phyloP scores from a whole-genome alignment of 2,113 vertebrate species.

The Engraulis encrasicolus region DNA sequence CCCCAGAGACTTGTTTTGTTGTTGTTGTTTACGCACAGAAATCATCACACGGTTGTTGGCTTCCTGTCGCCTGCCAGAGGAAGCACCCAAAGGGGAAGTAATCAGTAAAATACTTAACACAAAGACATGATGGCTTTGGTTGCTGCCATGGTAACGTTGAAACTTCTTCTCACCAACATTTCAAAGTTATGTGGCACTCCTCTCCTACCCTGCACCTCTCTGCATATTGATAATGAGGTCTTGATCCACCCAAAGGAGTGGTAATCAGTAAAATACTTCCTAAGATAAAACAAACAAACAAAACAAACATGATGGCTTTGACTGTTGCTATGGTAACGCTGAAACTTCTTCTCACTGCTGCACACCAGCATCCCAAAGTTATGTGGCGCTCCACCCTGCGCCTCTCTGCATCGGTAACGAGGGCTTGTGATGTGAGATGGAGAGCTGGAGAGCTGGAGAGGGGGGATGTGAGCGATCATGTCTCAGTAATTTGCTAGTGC shows the following conservation, averaged over 20 bases:
- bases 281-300: no score
- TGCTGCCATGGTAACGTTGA: constrained; percentile 64
- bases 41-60: constrained; percentile 64
- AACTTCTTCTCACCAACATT: constrained; percentile 26
- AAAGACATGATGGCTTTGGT: constrained; percentile 63
- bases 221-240: not conserved
- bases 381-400: not conserved
- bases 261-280: constrained; percentile 65
- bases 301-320: constrained; percentile 65
- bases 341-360: constrained; percentile 46
- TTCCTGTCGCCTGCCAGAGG: constrained; percentile 67
- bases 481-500: not conserved
- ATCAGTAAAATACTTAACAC: constrained; percentile 66
- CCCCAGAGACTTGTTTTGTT: constrained; percentile 70
- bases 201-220: not conserved
- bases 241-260: constrained; percentile 47
- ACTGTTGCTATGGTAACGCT: constrained; percentile 64
- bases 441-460: no score
- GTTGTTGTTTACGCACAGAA: constrained; percentile 75
- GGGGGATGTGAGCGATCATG: not conserved
- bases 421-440: not conserved
- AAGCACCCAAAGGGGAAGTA: constrained; percentile 49
- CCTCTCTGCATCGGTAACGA: not conserved
- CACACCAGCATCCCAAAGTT: not conserved
- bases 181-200: not conserved